These are phyloP conservation scores for Campoletis raptor DNA, from an alignment of 2,888 invertebrate genomes.

Conservation along the genomic window DNA sequence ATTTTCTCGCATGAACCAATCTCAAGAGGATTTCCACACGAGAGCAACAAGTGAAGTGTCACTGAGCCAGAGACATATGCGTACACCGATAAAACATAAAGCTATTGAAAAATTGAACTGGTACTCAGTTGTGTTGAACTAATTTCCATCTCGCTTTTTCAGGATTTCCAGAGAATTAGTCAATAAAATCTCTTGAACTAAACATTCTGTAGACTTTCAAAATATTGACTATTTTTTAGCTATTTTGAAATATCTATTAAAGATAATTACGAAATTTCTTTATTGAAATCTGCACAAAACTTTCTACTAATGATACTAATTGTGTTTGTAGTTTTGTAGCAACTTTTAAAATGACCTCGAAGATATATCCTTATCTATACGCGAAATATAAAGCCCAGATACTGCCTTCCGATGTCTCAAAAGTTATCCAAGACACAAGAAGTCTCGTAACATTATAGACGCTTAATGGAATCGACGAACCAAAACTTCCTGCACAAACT, in stretches of 20 bases:
- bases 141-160: neutral
- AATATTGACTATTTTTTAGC: neutral
- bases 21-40: slow-evolving; percentile 33
- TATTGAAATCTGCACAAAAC: neutral
- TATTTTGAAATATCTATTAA: neutral
- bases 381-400: neutral
- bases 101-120: neutral
- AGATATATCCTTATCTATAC: neutral
- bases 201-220: neutral
- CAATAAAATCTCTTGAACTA: neutral
- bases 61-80: neutral
- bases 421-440: neutral
- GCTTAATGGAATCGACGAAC: neutral
- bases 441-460: neutral
- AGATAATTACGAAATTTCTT: neutral
- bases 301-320: neutral
- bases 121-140: neutral
- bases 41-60: slow-evolving; percentile 58
- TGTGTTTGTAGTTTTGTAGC: neutral
- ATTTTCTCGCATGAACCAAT: slow-evolving; percentile 38
- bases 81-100: neutral
- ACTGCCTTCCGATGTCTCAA: neutral
- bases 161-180: neutral
- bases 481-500: neutral
- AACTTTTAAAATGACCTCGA: neutral